Evolutionary conservation across 2,888 invertebrate species (phyloP).

Genomic region (Petrophora chlorosata): DNA sequence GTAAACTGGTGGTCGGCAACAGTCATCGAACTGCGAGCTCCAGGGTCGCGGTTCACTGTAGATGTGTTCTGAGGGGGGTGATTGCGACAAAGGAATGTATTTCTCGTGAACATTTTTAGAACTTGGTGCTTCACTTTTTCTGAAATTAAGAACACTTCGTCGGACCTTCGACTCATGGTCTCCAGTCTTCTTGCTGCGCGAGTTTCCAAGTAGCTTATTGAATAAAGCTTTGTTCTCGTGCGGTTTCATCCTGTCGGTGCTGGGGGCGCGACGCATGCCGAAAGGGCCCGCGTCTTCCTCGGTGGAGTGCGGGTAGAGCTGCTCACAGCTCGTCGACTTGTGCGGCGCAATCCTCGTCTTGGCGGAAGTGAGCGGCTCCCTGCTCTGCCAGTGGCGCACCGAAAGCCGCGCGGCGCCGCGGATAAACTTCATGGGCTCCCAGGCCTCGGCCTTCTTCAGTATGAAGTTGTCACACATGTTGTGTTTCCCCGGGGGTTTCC

Average conservation of each 20-base stretch:
- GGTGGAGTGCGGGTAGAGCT: slow-evolving; percentile 69
- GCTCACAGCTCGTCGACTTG: slow-evolving; percentile 80
- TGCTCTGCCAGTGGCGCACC: slow-evolving; percentile 81
- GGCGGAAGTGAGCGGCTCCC: slow-evolving; percentile 70
- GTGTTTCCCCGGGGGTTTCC: slow-evolving; percentile 70
- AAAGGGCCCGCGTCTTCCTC: slow-evolving; percentile 67
- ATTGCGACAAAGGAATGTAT: slow-evolving; percentile 71
- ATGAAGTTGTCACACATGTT: slow-evolving; percentile 82
- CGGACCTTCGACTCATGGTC: slow-evolving; percentile 66
- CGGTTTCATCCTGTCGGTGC: slow-evolving; percentile 74
- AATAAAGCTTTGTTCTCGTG: slow-evolving; percentile 74
- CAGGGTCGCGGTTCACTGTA: slow-evolving; percentile 76
- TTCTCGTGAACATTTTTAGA: slow-evolving; percentile 76
- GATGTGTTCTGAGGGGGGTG: slow-evolving; percentile 67
- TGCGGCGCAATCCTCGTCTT: slow-evolving; percentile 68
- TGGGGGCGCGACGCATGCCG: slow-evolving; percentile 76
- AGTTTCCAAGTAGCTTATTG: slow-evolving; percentile 73
- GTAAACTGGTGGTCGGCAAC: slow-evolving; percentile 74
- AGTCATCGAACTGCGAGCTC: slow-evolving; percentile 66
- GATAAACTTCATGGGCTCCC: slow-evolving; percentile 78
- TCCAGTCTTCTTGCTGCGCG: slow-evolving; percentile 70
- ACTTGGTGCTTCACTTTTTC: slow-evolving; percentile 61
- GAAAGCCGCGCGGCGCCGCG: slow-evolving; percentile 78
- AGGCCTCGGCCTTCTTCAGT: slow-evolving; percentile 79
- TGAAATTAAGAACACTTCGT: slow-evolving; percentile 74